A percentile compares a stretch with the other conserved stretches of the same genome.
phyloP scores from a whole-genome alignment of 2,797 vertebrate species.

The Molothrus aeneus region DNA sequence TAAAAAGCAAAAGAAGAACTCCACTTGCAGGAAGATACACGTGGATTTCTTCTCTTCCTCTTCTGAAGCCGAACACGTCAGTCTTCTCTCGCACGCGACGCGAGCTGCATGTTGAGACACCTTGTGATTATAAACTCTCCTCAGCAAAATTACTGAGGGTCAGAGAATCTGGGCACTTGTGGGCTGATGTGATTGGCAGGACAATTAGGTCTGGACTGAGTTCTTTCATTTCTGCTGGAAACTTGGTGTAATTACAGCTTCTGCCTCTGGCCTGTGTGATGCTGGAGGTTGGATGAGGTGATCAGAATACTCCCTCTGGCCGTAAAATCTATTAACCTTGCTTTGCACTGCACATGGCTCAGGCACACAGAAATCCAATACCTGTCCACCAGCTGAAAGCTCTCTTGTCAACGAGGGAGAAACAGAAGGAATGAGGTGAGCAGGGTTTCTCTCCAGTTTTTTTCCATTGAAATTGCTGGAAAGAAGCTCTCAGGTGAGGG shows the following conservation, averaged over 20 bases:
- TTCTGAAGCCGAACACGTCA: not conserved
- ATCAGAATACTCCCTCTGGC: constrained; percentile 42
- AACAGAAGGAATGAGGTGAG: not conserved
- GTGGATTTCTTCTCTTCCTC: not conserved
- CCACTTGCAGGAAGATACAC: not conserved
- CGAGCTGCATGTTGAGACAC: not conserved
- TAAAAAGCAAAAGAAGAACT: not conserved
- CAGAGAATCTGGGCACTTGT: not conserved
- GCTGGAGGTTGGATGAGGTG: not conserved
- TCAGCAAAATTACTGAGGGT: constrained; percentile 21
- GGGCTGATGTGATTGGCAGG: constrained; percentile 43
- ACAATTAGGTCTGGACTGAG: not conserved
- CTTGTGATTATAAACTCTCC: constrained; percentile 13
- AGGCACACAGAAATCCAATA: constrained; percentile 48
- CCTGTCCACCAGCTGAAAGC: constrained; percentile 17
- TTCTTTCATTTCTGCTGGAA: constrained; percentile 40
- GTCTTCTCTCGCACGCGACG: fast-evolving
- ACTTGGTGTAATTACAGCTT: constrained; percentile 55
- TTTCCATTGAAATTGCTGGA: not conserved
- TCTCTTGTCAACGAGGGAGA: constrained; percentile 27
- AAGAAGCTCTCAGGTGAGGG: not conserved
- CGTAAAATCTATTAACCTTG: constrained; percentile 61
- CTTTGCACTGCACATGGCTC: not conserved
- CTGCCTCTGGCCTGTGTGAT: not conserved
- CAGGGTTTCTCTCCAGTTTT: not conserved